Evolutionary conservation across 1,140 invertebrate genomes (phyloP), one percentile per base, ranked within the genome.

Genomic region (Hylaeus volcanicus): DNA sequence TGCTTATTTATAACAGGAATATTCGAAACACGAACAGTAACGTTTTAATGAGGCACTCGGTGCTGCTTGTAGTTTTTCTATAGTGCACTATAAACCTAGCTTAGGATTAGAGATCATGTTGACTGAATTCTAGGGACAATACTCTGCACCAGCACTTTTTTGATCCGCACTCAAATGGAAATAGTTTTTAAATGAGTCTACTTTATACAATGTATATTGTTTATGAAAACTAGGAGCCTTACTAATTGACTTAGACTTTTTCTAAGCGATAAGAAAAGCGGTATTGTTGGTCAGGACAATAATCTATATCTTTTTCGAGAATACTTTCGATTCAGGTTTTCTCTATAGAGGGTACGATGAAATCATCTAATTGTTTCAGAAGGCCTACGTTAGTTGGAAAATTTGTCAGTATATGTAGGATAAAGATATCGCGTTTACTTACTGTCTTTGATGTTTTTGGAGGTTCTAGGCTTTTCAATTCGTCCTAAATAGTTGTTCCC

Each of bases 101-200:
- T 61, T 86, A 81, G 43, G 70, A n/a, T 78, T 81, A 83, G 81
- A 79, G 43, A 72, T 78, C 75, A 89, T 88, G 91, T 92, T 92
- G 91, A 92, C 91, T 92, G 91, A 92, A 92, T 92, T 90, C 91
- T 92, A 92, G 91, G 91, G 90, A 92, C 90, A 92, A 90, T 89
- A 83, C 76, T 90, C 72, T 91, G 90, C 91, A 91, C 89, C 86
- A 83, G 90, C 90, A 92, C 91, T 85, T 92, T 91, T 91, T 92
- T 91, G 85, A 92, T 86, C 87, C 76, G 91, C 91, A 92, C 91
- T 83, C 73, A 80, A 87, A 85, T 74, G 81, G 41, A 79, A 83
- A 87, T 88, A 89, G 83, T 88, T 92, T 92, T 89, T 87, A 83
- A 90, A 88, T 56, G 82, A 83, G 81, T 91, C 89, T 89, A 91